A percentile compares a stretch with the other conserved stretches of the same genome.
These are phyloP conservation scores for Calcarius lapponicus DNA, from an alignment of 2,797 vertebrate genomes.

Conservation along the genomic window DNA sequence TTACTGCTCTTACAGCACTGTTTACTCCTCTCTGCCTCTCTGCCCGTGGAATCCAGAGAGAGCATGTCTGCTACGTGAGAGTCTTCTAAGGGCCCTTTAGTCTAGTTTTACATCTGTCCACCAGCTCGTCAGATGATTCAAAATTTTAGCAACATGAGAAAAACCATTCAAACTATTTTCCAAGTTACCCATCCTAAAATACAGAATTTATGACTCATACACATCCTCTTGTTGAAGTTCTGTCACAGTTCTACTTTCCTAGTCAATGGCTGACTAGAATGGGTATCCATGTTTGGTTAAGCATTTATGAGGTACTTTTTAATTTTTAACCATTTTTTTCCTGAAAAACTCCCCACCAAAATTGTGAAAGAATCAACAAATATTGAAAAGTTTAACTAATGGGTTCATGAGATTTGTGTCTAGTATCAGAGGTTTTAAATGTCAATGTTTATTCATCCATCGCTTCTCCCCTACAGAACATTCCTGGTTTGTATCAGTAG, in stretches of 20 bases:
- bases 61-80: neutral
- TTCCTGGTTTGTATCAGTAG: neutral
- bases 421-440: neutral
- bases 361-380: neutral
- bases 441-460: neutral
- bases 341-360: neutral
- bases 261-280: neutral
- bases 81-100: rapidly evolving
- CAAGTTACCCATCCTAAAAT: neutral
- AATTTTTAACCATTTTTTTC: neutral
- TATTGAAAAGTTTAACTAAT: neutral
- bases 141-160: neutral
- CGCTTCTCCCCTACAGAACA: neutral
- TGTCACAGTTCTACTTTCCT: neutral
- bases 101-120: neutral
- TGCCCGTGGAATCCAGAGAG: neutral
- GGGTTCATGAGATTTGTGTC: neutral
- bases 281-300: neutral
- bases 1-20: rapidly evolving
- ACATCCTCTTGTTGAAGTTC: neutral
- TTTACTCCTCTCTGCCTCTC: neutral
- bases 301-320: neutral
- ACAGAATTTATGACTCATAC: neutral
- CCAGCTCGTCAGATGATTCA: neutral
- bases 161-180: neutral